These are phyloP conservation scores for Drosophila phalerata DNA, from an alignment of 2,888 invertebrate species.

Conservation along the genomic window DNA sequence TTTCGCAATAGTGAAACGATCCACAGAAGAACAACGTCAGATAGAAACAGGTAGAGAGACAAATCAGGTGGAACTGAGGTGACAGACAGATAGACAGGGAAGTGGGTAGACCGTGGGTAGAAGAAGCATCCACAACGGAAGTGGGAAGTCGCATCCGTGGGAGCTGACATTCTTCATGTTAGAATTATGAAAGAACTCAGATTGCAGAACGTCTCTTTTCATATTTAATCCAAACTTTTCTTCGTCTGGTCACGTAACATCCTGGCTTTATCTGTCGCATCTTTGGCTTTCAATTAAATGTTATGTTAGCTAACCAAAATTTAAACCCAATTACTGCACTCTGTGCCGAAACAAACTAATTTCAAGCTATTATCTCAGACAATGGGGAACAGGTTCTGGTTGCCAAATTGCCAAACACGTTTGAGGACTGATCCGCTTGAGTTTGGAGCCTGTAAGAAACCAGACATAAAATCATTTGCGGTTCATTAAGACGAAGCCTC, in stretches of 20 bases:
- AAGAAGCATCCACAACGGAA: conserved; percentile 69
- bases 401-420: conserved; percentile 36
- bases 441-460: conserved; percentile 22
- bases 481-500: conserved; percentile 78
- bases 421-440: conserved; percentile 7
- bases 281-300: conserved; percentile 23
- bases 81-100: conserved; percentile 19
- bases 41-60: background rate
- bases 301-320: conserved; percentile 8
- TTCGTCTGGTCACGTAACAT: conserved; percentile 29
- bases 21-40: background rate
- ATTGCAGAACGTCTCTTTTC: background rate
- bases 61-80: conserved; percentile 11
- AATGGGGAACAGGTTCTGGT: conserved; percentile 60
- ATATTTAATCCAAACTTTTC: background rate
- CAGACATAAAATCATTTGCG: conserved; percentile 80
- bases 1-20: background rate
- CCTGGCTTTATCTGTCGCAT: conserved; percentile 4
- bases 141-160: conserved; percentile 57
- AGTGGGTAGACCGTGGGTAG: conserved; percentile 14
- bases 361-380: conserved; percentile 69
- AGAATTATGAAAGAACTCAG: conserved; percentile 2
- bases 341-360: conserved; percentile 19
- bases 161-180: conserved; percentile 33
- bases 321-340: conserved; percentile 8